Percentiles rank a stretch among this genome's conserved stretches.
phyloP scores from a whole-genome alignment of 2,113 vertebrate genomes.

The Fregetta grallaria region DNA sequence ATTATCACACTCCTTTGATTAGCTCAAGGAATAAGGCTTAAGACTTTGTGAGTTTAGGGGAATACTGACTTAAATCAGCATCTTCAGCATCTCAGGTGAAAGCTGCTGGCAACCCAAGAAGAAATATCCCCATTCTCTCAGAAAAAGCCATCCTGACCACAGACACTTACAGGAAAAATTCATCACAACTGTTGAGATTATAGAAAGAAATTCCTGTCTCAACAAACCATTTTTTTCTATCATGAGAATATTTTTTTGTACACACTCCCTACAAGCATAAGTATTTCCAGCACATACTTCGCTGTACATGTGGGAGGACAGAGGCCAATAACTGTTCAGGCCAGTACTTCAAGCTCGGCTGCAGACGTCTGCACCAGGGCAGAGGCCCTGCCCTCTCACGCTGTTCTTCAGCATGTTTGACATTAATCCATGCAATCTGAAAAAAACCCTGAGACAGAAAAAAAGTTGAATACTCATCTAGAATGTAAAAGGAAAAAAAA shows the following conservation, averaged over 20 bases:
- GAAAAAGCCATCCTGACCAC: not conserved
- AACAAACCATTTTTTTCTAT: not conserved
- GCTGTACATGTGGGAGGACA: not conserved
- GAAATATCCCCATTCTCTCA: not conserved
- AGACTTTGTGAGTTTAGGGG: not conserved
- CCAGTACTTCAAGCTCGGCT: not conserved
- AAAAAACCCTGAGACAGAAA: not conserved
- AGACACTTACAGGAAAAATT: not conserved
- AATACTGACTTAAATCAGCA: not conserved
- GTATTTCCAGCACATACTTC: not conserved
- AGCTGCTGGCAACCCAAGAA: not conserved
- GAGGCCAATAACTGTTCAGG: not conserved
- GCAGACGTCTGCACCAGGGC: not conserved
- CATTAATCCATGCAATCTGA: not conserved
- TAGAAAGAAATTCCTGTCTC: not conserved
- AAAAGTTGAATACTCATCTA: not conserved
- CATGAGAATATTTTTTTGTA: not conserved
- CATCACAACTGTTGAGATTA: not conserved
- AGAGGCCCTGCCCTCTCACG: not conserved
- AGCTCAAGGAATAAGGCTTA: not conserved
- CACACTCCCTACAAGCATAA: rapidly evolving
- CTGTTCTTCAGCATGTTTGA: not conserved
- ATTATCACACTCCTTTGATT: not conserved
- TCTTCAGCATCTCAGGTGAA: not conserved
- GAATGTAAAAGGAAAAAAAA: not conserved